A percentile compares a stretch with the other conserved stretches of the same genome.
phyloP scores from a whole-genome alignment of 2,113 vertebrate species.

The Paradoxurus hermaphroditus region DNA sequence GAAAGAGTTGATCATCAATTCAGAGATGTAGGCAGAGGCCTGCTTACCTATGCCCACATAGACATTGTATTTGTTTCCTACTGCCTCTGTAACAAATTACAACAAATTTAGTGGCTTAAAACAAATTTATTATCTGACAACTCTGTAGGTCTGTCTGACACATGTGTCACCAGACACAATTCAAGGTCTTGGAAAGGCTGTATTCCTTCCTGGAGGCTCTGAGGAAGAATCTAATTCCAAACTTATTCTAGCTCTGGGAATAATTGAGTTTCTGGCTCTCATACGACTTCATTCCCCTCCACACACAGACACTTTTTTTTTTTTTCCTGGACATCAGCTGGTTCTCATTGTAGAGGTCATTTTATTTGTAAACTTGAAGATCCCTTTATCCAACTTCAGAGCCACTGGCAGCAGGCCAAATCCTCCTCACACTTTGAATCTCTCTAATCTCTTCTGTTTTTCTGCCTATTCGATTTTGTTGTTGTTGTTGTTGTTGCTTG shows the following conservation, averaged over 20 bases:
- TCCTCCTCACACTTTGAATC: background rate
- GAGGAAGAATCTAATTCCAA: background rate
- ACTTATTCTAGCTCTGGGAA: background rate
- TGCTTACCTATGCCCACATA: background rate
- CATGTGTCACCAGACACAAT: background rate
- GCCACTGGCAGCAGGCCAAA: background rate
- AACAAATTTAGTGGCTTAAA: background rate
- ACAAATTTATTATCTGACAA: background rate
- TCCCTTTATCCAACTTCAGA: background rate
- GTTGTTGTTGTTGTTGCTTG: background rate
- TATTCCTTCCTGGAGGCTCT: background rate
- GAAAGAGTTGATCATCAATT: background rate
- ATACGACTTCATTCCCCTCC: fast-evolving
- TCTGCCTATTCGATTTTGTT: background rate
- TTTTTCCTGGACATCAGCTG: background rate
- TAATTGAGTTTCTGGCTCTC: background rate
- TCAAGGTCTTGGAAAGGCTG: background rate
- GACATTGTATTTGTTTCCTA: background rate
- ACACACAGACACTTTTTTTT: no score
- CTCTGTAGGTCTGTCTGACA: background rate
- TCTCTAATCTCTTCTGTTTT: background rate
- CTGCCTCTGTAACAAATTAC: background rate
- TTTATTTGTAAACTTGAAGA: fast-evolving
- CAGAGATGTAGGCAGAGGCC: background rate
- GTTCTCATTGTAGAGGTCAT: background rate